phyloP scores from a whole-genome alignment of 2,888 invertebrate genomes.

The Metallyticus violacea region DNA sequence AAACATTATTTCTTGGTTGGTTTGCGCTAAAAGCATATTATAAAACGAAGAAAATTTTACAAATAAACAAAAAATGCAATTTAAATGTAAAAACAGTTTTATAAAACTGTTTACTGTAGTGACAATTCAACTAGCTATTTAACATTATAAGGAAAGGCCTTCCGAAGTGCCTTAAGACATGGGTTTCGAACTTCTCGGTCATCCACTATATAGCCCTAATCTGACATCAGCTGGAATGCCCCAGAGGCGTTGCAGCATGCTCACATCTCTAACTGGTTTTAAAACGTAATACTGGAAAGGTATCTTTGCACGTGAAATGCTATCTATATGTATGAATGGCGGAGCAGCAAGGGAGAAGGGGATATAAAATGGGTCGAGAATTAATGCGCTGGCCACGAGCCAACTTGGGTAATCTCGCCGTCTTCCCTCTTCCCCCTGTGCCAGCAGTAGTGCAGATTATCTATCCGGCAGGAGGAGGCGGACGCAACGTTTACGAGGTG shows the following conservation, averaged over 20 bases:
- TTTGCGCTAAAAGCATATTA: too few species aligned
- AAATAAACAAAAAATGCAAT: too few species aligned
- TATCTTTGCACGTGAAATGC: neutral
- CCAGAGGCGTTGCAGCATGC: neutral
- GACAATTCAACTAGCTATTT: too few species aligned
- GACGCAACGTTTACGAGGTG: conserved; percentile 27
- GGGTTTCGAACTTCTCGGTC: too few species aligned
- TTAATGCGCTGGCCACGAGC: conserved; percentile 26
- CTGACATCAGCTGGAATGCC: neutral
- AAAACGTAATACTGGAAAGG: neutral
- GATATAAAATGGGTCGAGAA: conserved; percentile 16
- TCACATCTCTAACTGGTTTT: neutral
- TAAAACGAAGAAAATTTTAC: too few species aligned
- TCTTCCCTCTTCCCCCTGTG: too few species aligned
- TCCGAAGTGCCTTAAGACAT: too few species aligned
- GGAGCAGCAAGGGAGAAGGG: neutral
- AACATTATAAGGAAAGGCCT: too few species aligned
- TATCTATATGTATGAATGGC: neutral
- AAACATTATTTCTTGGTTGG: too few species aligned
- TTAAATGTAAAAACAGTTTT: too few species aligned
- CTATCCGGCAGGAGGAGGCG: neutral
- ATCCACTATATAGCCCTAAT: too few species aligned
- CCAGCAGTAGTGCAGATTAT: conserved; percentile 14
- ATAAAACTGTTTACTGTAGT: too few species aligned
- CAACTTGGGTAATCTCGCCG: conserved; percentile 26